Evolutionary conservation across 2,797 vertebrate species (phyloP), one percentile per base, ranked within the genome.

Genomic region (Mallotus villosus): DNA sequence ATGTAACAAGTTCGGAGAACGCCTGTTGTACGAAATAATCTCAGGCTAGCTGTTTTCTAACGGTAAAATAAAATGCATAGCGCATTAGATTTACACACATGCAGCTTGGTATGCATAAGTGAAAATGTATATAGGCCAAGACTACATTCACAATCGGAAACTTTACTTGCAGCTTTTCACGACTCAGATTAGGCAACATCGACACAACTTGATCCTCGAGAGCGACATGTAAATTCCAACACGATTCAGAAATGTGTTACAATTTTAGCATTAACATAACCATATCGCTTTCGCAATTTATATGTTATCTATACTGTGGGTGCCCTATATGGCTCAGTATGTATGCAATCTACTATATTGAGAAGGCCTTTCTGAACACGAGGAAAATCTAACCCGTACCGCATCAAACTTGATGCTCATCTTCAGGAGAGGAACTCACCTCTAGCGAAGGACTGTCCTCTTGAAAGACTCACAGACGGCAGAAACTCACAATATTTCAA

Each of bases 371-470:
- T 7, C 16, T 51, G 25, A 29, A 67, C 64, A 67, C 64, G 46
- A 19, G 41, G 64, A 57, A 63, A 64, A 29, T 19, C 22, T 5
- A 37, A 55, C 22, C 6, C 37, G 17, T 12, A 46, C 32, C 34
- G 24, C 46, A 41, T 27, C 57, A 72, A 46, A 68, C 25, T 60
- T 66, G 46, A 67, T 46, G 64, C 64, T 51, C 41, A 51, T 67
- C 22, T 53, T 7, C 46, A 51, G 64, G 46, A 67, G 22, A 25
- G 25, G 58, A 72, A 76, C 81, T 82, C 78, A 82, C 81, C 78
- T 73, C 53, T 64, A n/a, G 22, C n/a, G 63, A 74, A 68, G 58
- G 66, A 67, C 68, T 67, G 66, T 53, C 51, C 6, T 53, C 51
- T 53, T 53, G 51, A 6, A 53, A n/a, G 37, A 37, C 66, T 0